Base-by-base conservation (phyloP, 2,113 vertebrate genomes). In the Ophthalmolycus amberensis region DNA sequence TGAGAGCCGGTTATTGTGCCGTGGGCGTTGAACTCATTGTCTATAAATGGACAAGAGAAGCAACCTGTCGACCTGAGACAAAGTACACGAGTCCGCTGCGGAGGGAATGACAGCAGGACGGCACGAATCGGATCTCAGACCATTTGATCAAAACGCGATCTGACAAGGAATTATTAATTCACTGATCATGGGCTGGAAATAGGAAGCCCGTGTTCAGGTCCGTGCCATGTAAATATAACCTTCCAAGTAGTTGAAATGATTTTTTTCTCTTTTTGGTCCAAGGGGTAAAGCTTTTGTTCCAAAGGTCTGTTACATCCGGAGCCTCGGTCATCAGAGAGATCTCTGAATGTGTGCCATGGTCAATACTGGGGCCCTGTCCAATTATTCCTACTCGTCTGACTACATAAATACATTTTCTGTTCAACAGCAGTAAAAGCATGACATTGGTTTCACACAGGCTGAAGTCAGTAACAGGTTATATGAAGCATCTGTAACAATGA, bases 81-180 rank as follows among this genome's bases (percentile, higher is more conserved):
- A 50, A 77, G 64, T 48, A 16, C 60, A 71, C 29, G 42, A 37
- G 63, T 40, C 64, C 70, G 29, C 59, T 54, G 80, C 60, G 59
- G 67, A 50, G n/a, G 60, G 69, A 75, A 15, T 37, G 80, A 70
- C 66, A 78, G 46, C 73, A 64, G 56, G 12, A 20, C n/a, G 18
- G 64, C 65, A 71, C 60, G 50, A 72, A 85, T 42, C 48, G 22
- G 5, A 40, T 11, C 44, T 11, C 18, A 18, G 27, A 4, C 1
- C 0, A 32, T 48, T 65, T 78, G 77, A 81, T 85, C 15, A 74
- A 68, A 76, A 68, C 22, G 3, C 34, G 16, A 2, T 20, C 29
- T 82, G 85, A 80, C 56, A 77, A 67, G 25, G 59, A 78, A 58
- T 86, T 71, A 84, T 86, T 75, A 62, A 82, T 83, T 82, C 40